Conservation (phyloP, 2,888 invertebrate genomes). For the Mythimna pallens region DNA sequence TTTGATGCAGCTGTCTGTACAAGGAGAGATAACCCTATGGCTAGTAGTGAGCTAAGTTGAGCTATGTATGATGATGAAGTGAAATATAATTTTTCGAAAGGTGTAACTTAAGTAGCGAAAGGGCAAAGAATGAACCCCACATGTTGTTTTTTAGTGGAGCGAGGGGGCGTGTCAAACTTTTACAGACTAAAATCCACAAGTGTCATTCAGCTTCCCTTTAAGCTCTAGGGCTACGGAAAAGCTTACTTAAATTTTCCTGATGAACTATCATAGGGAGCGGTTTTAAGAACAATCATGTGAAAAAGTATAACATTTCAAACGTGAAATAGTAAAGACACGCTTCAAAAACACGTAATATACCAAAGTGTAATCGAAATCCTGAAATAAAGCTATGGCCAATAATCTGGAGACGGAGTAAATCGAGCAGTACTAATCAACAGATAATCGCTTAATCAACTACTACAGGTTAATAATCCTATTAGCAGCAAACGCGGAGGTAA, state of each 20-base stretch:
- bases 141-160: no score
- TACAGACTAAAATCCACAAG: no score
- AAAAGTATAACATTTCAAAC: not conserved
- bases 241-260: no score
- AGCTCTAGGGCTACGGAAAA: no score
- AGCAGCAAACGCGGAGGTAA: conserved; percentile 7
- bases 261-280: no score
- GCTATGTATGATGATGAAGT: not conserved
- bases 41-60: not conserved
- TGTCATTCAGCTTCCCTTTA: no score
- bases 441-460: conserved; percentile 13
- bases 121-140: no score
- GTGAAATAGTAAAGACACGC: not conserved
- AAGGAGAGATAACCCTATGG: not conserved
- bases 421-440: conserved; percentile 15
- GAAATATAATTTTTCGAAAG: not conserved
- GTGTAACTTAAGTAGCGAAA: not conserved
- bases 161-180: no score
- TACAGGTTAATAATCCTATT: conserved; percentile 32
- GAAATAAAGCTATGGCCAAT: conserved; percentile 4
- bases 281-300: not conserved
- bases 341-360: not conserved
- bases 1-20: no score
- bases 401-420: conserved; percentile 1
- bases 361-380: not conserved